Base-by-base conservation (phyloP, 2,113 vertebrate genomes). In the Seriola aureovittata region DNA sequence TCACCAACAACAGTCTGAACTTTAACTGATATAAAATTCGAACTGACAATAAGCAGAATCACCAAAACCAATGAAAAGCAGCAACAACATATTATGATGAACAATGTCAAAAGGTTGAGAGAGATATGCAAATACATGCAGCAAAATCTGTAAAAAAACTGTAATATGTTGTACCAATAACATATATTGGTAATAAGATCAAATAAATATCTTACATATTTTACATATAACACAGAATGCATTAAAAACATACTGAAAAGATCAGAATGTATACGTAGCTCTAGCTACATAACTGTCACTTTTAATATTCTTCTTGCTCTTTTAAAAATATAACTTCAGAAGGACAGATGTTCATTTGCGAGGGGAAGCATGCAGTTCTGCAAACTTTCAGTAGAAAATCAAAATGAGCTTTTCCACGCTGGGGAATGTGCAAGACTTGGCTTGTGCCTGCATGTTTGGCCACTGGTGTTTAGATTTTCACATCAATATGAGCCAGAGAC, bases 341-440 rank as follows among this genome's bases (percentile, higher is more conserved):
- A 9, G 21, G 69, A 80, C 69, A 80, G 69, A 65, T 72, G 78
- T 55, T 55, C 52, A 55, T 55, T 55, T 55, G 52, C n/a, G 11
- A n/a, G 52, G n/a, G 38, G 46, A 40, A 44, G 36, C 29, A 29
- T 29, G 29, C 36, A 66, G 1, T 58, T 34, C 63, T 46, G 8
- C 17, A 57, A 34, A 55, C 46, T 54, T 40, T 62, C 34, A 34
- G 36, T 17, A 1, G 5, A 55, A 55, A 44, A 71, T 23, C 25
- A 23, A 34, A 57, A 48, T 68, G 54, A 59, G 38, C 40, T 46
- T 36, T 25, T 65, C 6, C 48, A 12, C 25, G 17, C 32, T 29
- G 34, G 44, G 21, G 14, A 68, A 9, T 29, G 6, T 57, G 23
- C 40, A 32, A 23, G 21, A 36, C 34, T 71, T 54, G 32, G 52